Evolutionary conservation across 2,113 vertebrate genomes (phyloP).

Genomic region (Cavia aperea): DNA sequence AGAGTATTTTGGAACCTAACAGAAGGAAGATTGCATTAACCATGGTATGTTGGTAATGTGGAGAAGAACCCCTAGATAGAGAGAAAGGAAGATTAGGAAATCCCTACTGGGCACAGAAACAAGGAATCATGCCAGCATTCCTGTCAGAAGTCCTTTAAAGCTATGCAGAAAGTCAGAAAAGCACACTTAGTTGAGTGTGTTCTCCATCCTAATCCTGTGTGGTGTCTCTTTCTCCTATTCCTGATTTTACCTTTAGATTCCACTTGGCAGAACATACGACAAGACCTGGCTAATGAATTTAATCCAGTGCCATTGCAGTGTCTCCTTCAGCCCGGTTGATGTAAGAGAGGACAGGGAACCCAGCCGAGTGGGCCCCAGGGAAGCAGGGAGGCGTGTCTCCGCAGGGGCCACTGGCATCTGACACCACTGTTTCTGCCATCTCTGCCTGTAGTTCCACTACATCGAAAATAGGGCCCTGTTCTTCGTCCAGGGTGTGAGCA

Average conservation of each 20-base stretch:
- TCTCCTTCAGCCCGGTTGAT: constrained; percentile 79
- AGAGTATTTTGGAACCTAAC: not conserved
- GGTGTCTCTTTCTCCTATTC: not conserved
- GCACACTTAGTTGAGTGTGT: not conserved
- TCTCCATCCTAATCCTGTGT: not conserved
- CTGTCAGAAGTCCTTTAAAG: not conserved
- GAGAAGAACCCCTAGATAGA: not conserved
- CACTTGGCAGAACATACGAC: constrained; percentile 82
- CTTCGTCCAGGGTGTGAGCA: constrained; percentile 76
- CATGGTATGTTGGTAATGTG: not conserved
- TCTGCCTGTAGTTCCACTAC: constrained; percentile 79
- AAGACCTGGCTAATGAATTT: constrained; percentile 80
- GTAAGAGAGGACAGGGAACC: constrained; percentile 70
- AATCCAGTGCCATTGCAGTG: constrained; percentile 76
- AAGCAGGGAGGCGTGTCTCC: not conserved
- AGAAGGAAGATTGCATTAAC: not conserved
- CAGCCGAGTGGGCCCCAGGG: not conserved
- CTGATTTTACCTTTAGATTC: constrained; percentile 70
- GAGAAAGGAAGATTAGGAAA: not conserved
- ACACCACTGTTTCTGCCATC: constrained; percentile 62
- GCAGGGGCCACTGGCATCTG: not conserved
- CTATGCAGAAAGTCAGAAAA: not conserved
- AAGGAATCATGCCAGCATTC: not conserved
- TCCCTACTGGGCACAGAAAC: not conserved
- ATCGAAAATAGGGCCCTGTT: constrained; percentile 77